These are phyloP conservation scores for Byasa hedistus DNA, from an alignment of 2,888 invertebrate species.

Conservation along the genomic window DNA sequence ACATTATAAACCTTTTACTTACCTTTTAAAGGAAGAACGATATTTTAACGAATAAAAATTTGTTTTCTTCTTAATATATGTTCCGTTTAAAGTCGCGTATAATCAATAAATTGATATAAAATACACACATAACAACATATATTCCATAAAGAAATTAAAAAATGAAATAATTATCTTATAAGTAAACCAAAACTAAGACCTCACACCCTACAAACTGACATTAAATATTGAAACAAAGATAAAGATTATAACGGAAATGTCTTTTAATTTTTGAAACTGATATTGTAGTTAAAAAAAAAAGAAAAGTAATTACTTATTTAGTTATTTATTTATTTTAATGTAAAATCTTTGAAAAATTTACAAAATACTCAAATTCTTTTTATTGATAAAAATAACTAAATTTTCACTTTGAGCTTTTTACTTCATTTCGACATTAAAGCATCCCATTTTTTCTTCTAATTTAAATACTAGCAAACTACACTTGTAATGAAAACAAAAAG, in stretches of 20 bases:
- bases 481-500: too few species aligned
- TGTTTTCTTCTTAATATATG: constrained; percentile 1
- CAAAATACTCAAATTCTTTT: too few species aligned
- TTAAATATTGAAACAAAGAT: constrained; percentile 18
- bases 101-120: constrained; percentile 11
- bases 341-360: too few species aligned
- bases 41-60: constrained; percentile 14
- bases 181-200: constrained; percentile 18
- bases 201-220: constrained; percentile 34
- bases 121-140: constrained; percentile 24
- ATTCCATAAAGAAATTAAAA: constrained; percentile 13
- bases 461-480: too few species aligned
- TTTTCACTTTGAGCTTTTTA: too few species aligned
- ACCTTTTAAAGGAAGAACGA: constrained; percentile 16
- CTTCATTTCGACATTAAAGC: too few species aligned
- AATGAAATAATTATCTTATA: constrained; percentile 22
- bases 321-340: too few species aligned
- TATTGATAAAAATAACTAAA: too few species aligned
- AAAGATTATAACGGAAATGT: constrained; percentile 26
- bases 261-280: constrained; percentile 11
- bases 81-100: background rate
- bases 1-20: background rate
- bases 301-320: background rate
- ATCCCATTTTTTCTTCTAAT: too few species aligned
- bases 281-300: constrained; percentile 9